A percentile compares a stretch with the other conserved stretches of the same genome.
These are phyloP conservation scores for Leiothrix lutea DNA, from an alignment of 2,113 vertebrate species.

Conservation along the genomic window DNA sequence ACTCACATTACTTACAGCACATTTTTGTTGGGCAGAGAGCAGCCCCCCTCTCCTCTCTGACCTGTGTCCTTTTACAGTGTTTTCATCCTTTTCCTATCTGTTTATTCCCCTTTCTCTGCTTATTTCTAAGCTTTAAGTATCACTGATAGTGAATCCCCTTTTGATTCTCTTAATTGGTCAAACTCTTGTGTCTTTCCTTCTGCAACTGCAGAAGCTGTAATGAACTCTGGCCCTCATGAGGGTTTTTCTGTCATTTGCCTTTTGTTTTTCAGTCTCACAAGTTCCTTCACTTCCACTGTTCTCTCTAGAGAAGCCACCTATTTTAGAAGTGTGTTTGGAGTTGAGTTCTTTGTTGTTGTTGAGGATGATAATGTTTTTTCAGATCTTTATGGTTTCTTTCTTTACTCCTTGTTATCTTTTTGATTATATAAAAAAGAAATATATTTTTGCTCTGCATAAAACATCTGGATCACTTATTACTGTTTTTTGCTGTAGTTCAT, in stretches of 20 bases:
- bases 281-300: background rate
- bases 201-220: background rate
- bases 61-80: background rate
- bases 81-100: background rate
- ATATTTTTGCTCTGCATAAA: background rate
- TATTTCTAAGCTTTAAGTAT: background rate
- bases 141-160: background rate
- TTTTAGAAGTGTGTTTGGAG: background rate
- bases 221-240: background rate
- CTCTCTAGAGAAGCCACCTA: background rate
- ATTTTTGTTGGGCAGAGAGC: background rate
- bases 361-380: background rate
- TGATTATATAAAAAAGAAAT: background rate
- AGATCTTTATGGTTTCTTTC: background rate
- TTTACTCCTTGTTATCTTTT: background rate
- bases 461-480: background rate
- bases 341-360: fast-evolving
- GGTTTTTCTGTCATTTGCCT: background rate
- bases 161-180: background rate
- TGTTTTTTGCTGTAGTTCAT: background rate
- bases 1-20: background rate
- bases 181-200: background rate
- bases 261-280: background rate
- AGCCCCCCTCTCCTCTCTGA: background rate
- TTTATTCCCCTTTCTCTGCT: background rate